These are phyloP conservation scores for Neogobius melanostomus DNA, from an alignment of 2,113 vertebrate genomes.

Conservation along the genomic window DNA sequence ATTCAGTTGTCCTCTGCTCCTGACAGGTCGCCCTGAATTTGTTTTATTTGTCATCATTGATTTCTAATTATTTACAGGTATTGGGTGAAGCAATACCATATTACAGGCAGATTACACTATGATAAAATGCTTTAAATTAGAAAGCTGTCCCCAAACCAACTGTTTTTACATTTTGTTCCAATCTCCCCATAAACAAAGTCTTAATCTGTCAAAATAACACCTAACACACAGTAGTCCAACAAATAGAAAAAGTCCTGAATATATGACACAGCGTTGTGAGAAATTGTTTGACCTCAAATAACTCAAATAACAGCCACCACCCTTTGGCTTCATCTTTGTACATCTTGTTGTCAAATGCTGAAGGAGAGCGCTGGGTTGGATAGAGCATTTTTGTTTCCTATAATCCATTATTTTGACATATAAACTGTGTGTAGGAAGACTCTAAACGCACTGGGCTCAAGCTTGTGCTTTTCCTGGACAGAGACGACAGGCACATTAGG, in stretches of 20 bases:
- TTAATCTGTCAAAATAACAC: not conserved
- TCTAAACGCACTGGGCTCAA: not conserved
- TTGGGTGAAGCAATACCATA: not conserved
- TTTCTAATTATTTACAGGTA: not conserved
- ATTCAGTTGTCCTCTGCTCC: too few relatives aligned
- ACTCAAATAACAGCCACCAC: not conserved
- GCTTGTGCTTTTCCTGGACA: not conserved
- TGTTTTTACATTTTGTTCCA: too few relatives aligned
- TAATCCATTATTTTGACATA: slow-evolving; percentile 14
- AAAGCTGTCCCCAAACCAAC: too few relatives aligned
- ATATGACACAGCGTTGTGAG: not conserved
- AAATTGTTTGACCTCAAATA: not conserved
- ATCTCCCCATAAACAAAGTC: not conserved
- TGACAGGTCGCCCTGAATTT: too few relatives aligned
- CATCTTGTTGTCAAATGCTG: not conserved
- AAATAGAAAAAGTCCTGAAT: not conserved
- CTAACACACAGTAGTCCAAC: not conserved
- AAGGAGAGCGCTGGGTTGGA: not conserved
- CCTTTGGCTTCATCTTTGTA: not conserved
- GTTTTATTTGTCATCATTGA: not conserved
- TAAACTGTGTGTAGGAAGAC: slow-evolving; percentile 1
- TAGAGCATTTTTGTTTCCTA: not conserved
- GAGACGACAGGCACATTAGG: slow-evolving; percentile 1
- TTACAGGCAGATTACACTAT: not conserved
- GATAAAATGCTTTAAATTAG: too few relatives aligned